Evolutionary conservation across 2,888 invertebrate species (phyloP), one percentile per base, ranked within the genome.

Genomic region (Perizoma flavofasciatum): DNA sequence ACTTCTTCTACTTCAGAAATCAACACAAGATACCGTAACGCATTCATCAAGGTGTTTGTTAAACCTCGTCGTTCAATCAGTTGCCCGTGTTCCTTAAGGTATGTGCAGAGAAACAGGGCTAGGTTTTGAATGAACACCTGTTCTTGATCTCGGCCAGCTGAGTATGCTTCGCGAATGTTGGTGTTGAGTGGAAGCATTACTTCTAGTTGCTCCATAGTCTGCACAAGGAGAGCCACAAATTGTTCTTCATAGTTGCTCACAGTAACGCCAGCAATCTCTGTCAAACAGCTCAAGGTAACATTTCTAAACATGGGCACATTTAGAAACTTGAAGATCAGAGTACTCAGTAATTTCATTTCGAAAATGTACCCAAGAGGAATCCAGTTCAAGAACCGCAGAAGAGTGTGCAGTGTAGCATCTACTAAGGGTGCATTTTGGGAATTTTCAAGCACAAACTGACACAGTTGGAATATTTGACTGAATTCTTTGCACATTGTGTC

Each of bases 291-390:
- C 71, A 99, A 92, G 56, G 99, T 99, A 37, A 99, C 97, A 93
- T 99, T 99, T 67, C 99, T 95, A 87, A 99, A 99, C 94, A 98
- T 95, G 39, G 99, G 99, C 60, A 99, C 98, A 89, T 97, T 97
- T 67, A 99, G 93, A 92, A 99, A 99, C 95, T 98, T 99, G 85
- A 96, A 97, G 79, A 98, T 97, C 56, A 99, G 94, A 55, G 98
- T 98, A 75, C 95, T 96, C 75, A 99, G 98, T 57, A 99, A 93
- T 84, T 98, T 97, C 71, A 99, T 99, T 93, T 99, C 99, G 93
- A 99, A 99, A 83, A 99, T 99, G 86, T 99, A 99, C 8, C 99
- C 99, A 65, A 99, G 93, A n/a, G 99, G 99, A 79, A 99, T 99
- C 99, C 99, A 99, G 84, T 99, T 99, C 45, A 99, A 94, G 93